Evolutionary conservation across 2,113 vertebrate genomes (phyloP).

Genomic region (Semicossyphus pulcher): DNA sequence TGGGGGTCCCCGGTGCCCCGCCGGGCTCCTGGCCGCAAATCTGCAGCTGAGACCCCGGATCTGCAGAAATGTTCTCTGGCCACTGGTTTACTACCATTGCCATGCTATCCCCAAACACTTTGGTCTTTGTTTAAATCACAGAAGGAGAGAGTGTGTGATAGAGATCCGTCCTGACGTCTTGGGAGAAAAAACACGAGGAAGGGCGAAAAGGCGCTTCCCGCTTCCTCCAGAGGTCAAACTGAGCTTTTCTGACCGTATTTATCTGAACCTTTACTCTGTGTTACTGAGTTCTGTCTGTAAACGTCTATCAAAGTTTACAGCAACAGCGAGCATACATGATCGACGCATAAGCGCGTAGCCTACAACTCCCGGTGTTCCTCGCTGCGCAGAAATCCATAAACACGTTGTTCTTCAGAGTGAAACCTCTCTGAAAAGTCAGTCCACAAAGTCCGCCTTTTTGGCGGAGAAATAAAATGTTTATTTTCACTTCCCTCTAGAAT

Average conservation of each 20-base stretch:
- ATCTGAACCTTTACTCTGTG: not conserved
- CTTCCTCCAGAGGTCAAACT: conserved; percentile 55
- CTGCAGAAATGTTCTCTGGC: conserved; percentile 88
- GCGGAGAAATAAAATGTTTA: rapidly evolving
- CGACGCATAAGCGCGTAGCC: conserved; percentile 46
- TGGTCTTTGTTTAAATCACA: conserved; percentile 68
- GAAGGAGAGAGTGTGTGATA: conserved; percentile 68
- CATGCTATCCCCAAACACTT: conserved; percentile 83
- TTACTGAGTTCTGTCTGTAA: conserved; percentile 6
- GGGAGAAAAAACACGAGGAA: conserved; percentile 37
- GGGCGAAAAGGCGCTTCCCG: conserved; percentile 58
- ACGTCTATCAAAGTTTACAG: conserved; percentile 64
- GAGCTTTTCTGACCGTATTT: not conserved
- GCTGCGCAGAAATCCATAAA: conserved; percentile 75
- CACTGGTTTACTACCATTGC: conserved; percentile 90
- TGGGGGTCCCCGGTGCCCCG: conserved; percentile 84
- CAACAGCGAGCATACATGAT: conserved; percentile 64
- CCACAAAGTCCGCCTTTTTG: not conserved
- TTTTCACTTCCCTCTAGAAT: not conserved
- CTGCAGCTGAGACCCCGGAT: conserved; percentile 85
- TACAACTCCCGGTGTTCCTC: conserved; percentile 57
- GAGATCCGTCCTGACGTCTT: conserved; percentile 72
- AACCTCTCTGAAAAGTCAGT: conserved; percentile 53
- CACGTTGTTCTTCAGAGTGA: conserved; percentile 48
- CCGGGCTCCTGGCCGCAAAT: conserved; percentile 86